These are phyloP conservation scores for Acanthosepion lycidas DNA, from an alignment of 2,888 invertebrate species.

Conservation along the genomic window DNA sequence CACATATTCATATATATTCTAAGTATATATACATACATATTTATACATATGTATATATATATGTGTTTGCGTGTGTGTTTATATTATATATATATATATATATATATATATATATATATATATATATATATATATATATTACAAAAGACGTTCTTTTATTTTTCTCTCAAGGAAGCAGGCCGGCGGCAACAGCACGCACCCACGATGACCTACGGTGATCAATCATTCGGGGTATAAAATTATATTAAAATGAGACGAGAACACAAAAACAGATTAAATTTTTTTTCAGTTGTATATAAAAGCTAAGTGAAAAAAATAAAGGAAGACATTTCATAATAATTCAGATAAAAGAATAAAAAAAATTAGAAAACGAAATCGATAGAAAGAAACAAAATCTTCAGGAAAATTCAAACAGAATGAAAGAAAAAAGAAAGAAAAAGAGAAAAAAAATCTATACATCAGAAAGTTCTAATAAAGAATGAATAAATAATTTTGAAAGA, in stretches of 20 bases:
- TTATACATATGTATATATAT: background rate
- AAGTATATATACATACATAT: background rate
- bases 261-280: background rate
- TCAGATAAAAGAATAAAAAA: no score
- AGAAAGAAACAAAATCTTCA: background rate
- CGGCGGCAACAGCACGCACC: no score
- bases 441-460: no score
- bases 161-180: no score
- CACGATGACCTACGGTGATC: no score
- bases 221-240: no score
- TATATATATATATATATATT: no score
- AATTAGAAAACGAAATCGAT: background rate
- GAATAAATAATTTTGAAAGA: no score
- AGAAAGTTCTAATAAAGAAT: no score
- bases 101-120: background rate
- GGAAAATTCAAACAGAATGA: background rate
- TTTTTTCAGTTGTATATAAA: background rate
- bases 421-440: background rate
- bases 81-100: background rate
- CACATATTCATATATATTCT: background rate
- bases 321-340: background rate
- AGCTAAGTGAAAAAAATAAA: background rate
- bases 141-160: no score
- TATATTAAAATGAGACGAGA: background rate
- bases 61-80: background rate